Conservation (phyloP, 1,140 invertebrate species). For the Vanessa tameamea region DNA sequence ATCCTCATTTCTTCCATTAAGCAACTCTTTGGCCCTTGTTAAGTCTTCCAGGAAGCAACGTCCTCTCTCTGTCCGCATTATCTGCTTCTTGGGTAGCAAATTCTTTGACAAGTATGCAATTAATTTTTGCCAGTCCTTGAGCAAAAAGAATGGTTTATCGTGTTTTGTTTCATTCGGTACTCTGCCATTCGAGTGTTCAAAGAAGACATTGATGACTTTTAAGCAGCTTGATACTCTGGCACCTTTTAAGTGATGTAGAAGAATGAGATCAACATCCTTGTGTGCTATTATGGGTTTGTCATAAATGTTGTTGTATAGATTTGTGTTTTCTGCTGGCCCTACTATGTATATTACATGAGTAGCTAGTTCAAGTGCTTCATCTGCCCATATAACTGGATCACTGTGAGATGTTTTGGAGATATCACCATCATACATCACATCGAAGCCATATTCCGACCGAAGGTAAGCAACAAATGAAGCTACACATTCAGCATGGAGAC, state of each 20-base stretch:
- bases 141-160: slow-evolving; percentile 57
- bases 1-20: slow-evolving; percentile 54
- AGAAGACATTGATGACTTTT: slow-evolving; percentile 66
- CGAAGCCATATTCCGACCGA: slow-evolving; percentile 62
- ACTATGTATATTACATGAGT: slow-evolving; percentile 68
- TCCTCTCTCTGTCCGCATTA: slow-evolving; percentile 65
- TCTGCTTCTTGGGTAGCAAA: slow-evolving; percentile 62
- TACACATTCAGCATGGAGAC: slow-evolving; percentile 67
- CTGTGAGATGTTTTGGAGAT: slow-evolving; percentile 58
- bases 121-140: slow-evolving; percentile 70
- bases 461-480: slow-evolving; percentile 63
- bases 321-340: slow-evolving; percentile 58
- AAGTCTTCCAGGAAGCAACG: slow-evolving; percentile 66
- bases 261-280: slow-evolving; percentile 54
- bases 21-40: slow-evolving; percentile 62
- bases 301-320: slow-evolving; percentile 67
- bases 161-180: slow-evolving; percentile 60
- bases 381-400: slow-evolving; percentile 68
- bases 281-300: slow-evolving; percentile 66
- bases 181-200: slow-evolving; percentile 64
- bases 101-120: slow-evolving; percentile 67
- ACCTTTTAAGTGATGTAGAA: slow-evolving; percentile 53
- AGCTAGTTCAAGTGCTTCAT: slow-evolving; percentile 55
- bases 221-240: slow-evolving; percentile 38
- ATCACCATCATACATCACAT: slow-evolving; percentile 69